Base-by-base conservation (phyloP, 2,888 invertebrate species). In the Drosophila emarginata region DNA sequence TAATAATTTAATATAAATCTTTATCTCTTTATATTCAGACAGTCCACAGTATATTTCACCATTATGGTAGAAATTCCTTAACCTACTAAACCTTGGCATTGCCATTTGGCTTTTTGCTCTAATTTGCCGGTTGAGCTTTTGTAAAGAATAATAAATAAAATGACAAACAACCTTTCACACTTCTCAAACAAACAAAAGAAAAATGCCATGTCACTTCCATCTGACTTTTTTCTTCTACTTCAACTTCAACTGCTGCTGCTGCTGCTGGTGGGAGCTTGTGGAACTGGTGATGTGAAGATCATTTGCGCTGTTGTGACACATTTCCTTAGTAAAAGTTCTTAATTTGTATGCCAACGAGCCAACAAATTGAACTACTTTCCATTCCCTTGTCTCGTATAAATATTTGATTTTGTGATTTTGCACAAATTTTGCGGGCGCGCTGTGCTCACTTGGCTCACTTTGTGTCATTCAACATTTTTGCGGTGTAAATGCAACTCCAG, bases 401-500 rank as follows among this genome's bases (percentile, higher is more conserved):
- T 82, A 82, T 71, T 78, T 61, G 59, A 66, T 32, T 36, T 54
- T 70, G 73, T 73, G 67, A 71, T 64, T 79, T 66, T 58, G 57
- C 61, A 18, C 32, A 60, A 36, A 50, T 45, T 45, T 45, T 18
- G 66, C 72, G 72, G 23, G 53, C 64, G 62, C 9, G 2, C 5
- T 26, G 26, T 1, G 32, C 11, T 64, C 67, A 62, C 61, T 70
- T 64, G 65, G 76, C 69, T 76, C 78, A 18, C 18, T 21, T 45
- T 45, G 45, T 45, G 45, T 81, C 79, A 77, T 86, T 85, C 82
- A 82, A 74, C 40, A 45, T 79, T 85, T 72, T 65, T 72, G 67
- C 72, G 74, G 79, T 85, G 78, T 79, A 83, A 86, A 88, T 89
- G 89, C 89, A 88, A 80, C 75, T 78, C 79, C 74, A 84, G 85